Evolutionary conservation across 2,797 vertebrate species (phyloP).

Genomic region (Margarornis squamiger): DNA sequence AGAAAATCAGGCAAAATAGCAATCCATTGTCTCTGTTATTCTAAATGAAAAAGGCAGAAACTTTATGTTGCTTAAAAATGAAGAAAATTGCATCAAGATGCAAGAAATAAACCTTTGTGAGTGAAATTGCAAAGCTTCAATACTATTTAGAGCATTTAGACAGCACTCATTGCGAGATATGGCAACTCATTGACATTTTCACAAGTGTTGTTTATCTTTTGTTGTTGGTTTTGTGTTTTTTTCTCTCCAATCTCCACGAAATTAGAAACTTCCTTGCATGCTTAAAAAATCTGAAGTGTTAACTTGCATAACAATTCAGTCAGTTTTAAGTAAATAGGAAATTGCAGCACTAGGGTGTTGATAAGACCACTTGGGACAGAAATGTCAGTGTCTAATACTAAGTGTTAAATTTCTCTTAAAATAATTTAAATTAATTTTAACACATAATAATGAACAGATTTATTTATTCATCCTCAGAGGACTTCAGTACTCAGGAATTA

Average conservation of each 20-base stretch:
- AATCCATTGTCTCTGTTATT: not conserved
- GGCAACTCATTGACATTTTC: conserved; percentile 19
- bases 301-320: conserved; percentile 1
- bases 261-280: not conserved
- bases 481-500: not conserved
- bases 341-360: not conserved
- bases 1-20: not conserved
- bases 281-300: not conserved
- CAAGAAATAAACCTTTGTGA: not conserved
- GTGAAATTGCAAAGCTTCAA: not conserved
- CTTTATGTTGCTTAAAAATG: not conserved
- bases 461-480: conserved; percentile 20
- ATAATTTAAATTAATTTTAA: conserved; percentile 38
- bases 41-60: not conserved
- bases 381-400: conserved; percentile 8
- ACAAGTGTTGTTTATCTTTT: not conserved
- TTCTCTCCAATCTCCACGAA: not conserved
- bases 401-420: conserved; percentile 5
- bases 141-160: not conserved
- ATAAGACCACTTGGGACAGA: conserved; percentile 20
- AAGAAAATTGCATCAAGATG: not conserved
- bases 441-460: conserved; percentile 30
- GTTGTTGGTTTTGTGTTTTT: not conserved
- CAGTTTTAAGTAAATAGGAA: conserved; percentile 31
- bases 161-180: not conserved